A percentile compares a stretch with the other conserved stretches of the same genome.
Evolutionary conservation across 2,113 vertebrate genomes (phyloP).

Genomic region (Tragulus kanchil): DNA sequence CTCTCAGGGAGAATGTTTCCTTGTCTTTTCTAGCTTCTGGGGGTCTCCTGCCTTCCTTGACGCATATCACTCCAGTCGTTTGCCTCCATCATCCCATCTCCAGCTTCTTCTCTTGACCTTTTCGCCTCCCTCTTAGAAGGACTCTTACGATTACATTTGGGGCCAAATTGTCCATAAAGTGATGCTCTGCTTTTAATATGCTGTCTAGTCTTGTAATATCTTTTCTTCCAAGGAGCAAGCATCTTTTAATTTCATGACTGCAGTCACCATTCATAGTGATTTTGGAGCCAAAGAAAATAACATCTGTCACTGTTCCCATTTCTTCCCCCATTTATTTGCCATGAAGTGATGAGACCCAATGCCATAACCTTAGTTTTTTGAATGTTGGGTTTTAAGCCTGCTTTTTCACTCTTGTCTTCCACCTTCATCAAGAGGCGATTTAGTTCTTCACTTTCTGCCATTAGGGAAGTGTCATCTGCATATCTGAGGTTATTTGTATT

Average conservation of each 20-base stretch:
- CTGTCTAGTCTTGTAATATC: too few relatives aligned
- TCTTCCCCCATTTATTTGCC: not conserved
- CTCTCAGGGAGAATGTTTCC: not conserved
- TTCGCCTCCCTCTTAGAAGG: not conserved
- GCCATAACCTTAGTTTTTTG: not conserved
- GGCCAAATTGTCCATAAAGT: too few relatives aligned
- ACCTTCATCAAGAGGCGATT: not conserved
- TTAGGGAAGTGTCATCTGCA: not conserved
- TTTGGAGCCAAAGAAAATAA: not conserved
- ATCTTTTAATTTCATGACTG: too few relatives aligned
- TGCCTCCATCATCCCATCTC: not conserved
- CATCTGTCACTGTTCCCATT: not conserved
- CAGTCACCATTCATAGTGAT: too few relatives aligned
- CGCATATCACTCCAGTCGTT: not conserved
- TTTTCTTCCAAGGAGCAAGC: too few relatives aligned
- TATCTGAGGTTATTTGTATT: not conserved
- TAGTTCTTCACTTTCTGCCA: not conserved
- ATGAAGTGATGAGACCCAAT: not conserved
- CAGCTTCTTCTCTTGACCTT: not conserved
- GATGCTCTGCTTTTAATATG: too few relatives aligned
- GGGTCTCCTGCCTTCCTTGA: not conserved
- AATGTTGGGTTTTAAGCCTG: not conserved
- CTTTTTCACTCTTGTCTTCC: not conserved
- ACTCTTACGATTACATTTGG: not conserved
- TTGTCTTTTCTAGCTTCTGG: not conserved